Percentiles rank a stretch among this genome's conserved stretches.
phyloP scores from a whole-genome alignment of 92 coral and sea anemone species.

The Paramuricea clavata region DNA sequence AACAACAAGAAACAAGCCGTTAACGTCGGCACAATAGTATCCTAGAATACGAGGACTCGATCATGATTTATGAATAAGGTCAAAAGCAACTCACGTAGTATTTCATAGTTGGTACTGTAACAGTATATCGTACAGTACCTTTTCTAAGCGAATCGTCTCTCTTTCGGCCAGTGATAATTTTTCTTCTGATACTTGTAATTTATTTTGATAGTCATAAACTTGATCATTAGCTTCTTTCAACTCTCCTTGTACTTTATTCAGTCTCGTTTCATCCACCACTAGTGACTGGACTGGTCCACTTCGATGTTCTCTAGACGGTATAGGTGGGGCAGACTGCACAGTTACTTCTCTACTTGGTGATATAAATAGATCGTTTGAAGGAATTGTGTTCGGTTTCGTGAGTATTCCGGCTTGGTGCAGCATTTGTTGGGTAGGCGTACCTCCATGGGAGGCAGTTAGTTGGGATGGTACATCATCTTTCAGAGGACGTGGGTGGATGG shows the following conservation, averaged over 20 bases:
- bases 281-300: not conserved
- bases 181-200: conserved; percentile 64
- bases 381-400: not conserved
- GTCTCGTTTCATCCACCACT: not conserved
- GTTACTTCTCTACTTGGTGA: not conserved
- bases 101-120: not conserved
- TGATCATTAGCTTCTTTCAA: conserved; percentile 68
- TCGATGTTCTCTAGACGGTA: conserved; percentile 20
- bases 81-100: too few species aligned
- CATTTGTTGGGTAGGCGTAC: not conserved
- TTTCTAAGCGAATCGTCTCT: conserved; percentile 75
- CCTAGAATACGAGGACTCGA: too few species aligned
- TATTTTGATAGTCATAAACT: conserved; percentile 58
- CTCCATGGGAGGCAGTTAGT: not conserved
- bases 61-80: too few species aligned
- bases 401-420: not conserved
- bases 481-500: not conserved
- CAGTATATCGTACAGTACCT: conserved; percentile 49
- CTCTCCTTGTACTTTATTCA: conserved; percentile 45
- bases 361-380: conserved; percentile 5
- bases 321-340: not conserved
- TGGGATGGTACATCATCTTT: not conserved
- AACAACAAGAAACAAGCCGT: too few species aligned
- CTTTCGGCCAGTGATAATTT: conserved; percentile 80
- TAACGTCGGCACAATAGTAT: too few species aligned